Base-by-base conservation (phyloP, 2,888 invertebrate species). In the Stenoptilia bipunctidactyla region DNA sequence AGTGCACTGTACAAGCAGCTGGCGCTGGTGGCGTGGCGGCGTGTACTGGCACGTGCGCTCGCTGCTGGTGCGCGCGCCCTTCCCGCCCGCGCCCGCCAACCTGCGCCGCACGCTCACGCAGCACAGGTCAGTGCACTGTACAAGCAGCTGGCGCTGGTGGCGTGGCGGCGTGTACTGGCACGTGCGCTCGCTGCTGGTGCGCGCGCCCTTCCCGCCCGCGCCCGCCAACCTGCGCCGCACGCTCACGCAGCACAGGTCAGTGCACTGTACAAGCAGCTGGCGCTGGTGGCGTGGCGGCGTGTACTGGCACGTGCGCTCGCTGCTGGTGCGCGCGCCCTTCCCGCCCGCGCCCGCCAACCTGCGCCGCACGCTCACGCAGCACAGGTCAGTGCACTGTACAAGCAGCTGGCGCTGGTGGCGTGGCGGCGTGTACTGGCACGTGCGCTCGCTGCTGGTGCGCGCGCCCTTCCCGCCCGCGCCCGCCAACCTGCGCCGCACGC, bases 1-100 rank as follows among this genome's bases (percentile, higher is more conserved):
- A n/a, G 25, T 25, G 93, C 94, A 20, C 88, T 90, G 20, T 89
- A 91, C 38, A 95, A 95, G 77, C 83, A 25, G 25, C 25, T 25
- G 25, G 25, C 25, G 5, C 25, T 25, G 9, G 25, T 25, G 25
- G 5, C 25, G 25, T 25, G 25, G 25, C 25, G 25, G 5, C 5
- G 25, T 25, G 25, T 25, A 25, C 25, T 96, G 38, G 87, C 90
- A 38, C 89, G 91, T 55, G 91, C 92, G 15, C 85, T 93, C 47
- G 84, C 85, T 13, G 80, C 86, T 9, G 85, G 25, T 14, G 15
- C 89, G 89, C 13, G 30, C 20, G n/a, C 58, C 38, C 9, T 6
- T 9, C 5, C 25, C 25, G 25, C 25, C 5, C n/a, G n/a, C n/a
- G n/a, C n/a, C n/a, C n/a, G n/a, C n/a, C n/a, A n/a, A n/a, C n/a